These are phyloP conservation scores for Heliangelus exortis DNA, from an alignment of 2,797 vertebrate species.

Conservation along the genomic window DNA sequence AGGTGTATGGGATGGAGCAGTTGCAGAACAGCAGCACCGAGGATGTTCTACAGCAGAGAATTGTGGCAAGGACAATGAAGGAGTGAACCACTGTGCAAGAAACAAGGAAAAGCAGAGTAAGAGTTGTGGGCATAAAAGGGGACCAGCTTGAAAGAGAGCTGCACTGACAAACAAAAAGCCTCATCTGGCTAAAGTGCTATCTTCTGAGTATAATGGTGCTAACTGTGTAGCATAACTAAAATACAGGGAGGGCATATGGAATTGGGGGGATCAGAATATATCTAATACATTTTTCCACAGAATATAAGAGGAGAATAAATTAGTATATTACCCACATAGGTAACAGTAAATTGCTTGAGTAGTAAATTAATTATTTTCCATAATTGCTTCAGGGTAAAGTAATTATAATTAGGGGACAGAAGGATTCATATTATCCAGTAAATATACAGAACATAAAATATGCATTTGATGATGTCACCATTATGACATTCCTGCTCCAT, in stretches of 20 bases:
- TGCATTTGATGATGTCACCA: background rate
- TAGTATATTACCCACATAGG: background rate
- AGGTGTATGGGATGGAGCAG: background rate
- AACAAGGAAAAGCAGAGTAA: background rate
- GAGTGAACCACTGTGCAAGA: background rate
- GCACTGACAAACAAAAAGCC: background rate
- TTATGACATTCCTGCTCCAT: background rate
- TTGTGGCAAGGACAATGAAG: background rate
- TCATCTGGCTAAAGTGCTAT: background rate
- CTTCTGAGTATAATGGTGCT: background rate
- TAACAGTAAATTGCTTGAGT: background rate
- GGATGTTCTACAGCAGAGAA: background rate
- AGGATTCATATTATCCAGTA: background rate
- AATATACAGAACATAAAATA: background rate
- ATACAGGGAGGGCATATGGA: fast-evolving
- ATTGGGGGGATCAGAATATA: background rate
- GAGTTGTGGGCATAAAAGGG: background rate
- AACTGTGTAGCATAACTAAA: background rate
- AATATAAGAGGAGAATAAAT: background rate
- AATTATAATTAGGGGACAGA: background rate
- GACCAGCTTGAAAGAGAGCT: background rate
- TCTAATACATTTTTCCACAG: background rate
- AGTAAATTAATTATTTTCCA: background rate
- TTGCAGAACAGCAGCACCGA: background rate
- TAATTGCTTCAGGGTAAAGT: background rate